phyloP scores from a whole-genome alignment of 2,888 invertebrate species.

The Pristionchus maxplancki region DNA sequence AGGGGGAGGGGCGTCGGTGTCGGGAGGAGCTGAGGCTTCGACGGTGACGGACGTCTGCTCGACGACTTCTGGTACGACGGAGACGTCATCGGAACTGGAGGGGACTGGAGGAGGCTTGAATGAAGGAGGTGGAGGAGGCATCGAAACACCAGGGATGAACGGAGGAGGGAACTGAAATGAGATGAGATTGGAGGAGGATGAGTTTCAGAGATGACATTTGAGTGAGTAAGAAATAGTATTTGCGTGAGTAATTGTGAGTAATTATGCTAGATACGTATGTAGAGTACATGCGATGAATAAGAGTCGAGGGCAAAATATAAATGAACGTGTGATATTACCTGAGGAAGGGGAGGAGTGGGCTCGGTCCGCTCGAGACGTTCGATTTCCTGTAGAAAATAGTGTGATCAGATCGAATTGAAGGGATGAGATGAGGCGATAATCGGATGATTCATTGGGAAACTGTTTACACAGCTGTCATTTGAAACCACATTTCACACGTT shows the following conservation, averaged over 20 bases:
- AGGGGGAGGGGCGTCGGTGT: slow-evolving; percentile 29
- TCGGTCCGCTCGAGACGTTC: slow-evolving; percentile 34
- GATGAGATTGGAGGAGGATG: not conserved
- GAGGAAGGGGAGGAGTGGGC: slow-evolving; percentile 12
- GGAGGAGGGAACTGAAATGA: slow-evolving; percentile 44
- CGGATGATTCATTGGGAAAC: slow-evolving; percentile 8
- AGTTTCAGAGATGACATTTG: not conserved
- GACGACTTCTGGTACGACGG: not conserved
- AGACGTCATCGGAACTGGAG: not conserved
- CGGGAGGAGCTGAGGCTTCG: slow-evolving; percentile 3
- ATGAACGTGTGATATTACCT: not conserved
- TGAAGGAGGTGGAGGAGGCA: slow-evolving; percentile 47
- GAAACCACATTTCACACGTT: not conserved
- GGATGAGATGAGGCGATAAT: not conserved
- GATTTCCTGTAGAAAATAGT: slow-evolving; percentile 47
- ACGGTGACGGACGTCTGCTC: not conserved
- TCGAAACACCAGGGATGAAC: slow-evolving; percentile 43
- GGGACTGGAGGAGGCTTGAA: slow-evolving; percentile 52
- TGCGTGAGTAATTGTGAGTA: no score
- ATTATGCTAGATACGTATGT: no score
- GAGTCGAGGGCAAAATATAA: no score
- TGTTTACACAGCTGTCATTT: not conserved
- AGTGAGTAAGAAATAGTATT: no score
- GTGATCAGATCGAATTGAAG: not conserved
- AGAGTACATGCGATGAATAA: no score